phyloP scores from a whole-genome alignment of 2,888 invertebrate genomes.

The Scotopteryx bipunctaria region DNA sequence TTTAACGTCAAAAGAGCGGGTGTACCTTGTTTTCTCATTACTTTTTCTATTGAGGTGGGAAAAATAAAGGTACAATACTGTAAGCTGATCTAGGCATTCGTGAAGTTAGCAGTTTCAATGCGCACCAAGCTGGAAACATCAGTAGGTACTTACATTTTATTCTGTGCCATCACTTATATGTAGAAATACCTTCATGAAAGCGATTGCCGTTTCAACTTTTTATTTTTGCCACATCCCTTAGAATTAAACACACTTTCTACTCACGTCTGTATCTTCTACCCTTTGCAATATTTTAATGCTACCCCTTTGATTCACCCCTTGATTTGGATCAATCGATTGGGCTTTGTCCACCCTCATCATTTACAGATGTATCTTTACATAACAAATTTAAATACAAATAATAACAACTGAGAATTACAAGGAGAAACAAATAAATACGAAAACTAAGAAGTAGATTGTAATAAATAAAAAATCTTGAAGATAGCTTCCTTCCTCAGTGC shows the following conservation, averaged over 20 bases:
- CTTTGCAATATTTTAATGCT: constrained; percentile 75
- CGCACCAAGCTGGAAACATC: no score
- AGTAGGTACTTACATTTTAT: background rate
- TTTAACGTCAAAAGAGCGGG: no score
- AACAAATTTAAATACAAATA: background rate
- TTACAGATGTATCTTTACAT: constrained; percentile 58
- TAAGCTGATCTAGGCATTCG: no score
- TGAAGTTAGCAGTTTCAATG: background rate
- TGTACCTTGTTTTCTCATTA: no score
- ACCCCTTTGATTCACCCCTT: constrained; percentile 69
- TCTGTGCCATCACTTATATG: background rate
- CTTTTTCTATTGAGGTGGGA: no score
- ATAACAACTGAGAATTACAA: background rate
- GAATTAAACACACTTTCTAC: constrained; percentile 22
- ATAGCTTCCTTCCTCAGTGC: no score
- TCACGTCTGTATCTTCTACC: constrained; percentile 44
- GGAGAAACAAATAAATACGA: background rate
- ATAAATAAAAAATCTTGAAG: no score
- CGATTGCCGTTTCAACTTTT: constrained; percentile 1
- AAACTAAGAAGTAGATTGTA: background rate
- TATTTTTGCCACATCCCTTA: constrained; percentile 21
- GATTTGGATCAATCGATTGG: constrained; percentile 72
- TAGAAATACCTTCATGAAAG: constrained; percentile 8
- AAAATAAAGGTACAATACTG: no score
- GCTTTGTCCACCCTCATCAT: constrained; percentile 71